Evolutionary conservation across 2,113 vertebrate genomes (phyloP), one percentile per base, ranked within the genome.

Genomic region (Irena cyanogastra): DNA sequence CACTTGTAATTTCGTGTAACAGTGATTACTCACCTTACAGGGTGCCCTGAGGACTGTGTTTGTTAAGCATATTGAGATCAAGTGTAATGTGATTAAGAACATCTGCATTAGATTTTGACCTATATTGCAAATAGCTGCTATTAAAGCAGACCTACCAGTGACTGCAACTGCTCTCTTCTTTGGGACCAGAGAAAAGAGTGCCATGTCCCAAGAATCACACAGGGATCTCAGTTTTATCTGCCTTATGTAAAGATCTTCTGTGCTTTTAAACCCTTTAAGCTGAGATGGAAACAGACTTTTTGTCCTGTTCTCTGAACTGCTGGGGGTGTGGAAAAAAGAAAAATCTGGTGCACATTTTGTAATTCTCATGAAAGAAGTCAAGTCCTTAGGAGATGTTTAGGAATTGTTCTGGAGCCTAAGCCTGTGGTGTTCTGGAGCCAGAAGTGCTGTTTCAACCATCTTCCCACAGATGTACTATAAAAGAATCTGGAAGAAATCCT

Each of bases 81-180:
- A 95, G 81, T 85, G 78, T 89, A 76, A 91, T 64, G 70, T 69
- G 45, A 91, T 93, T 93, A 91, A 76, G 61, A 93, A 72, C 74
- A 85, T 82, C 87, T 96, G 91, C 61, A 65, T 96, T 93, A 81
- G 66, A 89, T 92, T 95, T 91, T 79, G 65, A 65, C 28, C 8
- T 84, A 52, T 89, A 83, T 64, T 81, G 44, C 80, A 86, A 83
- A 57, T 72, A 92, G 60, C 30, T 60, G 6, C 82, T 83, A 50
- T 53, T 96, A 91, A 79, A 76, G 21, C 75, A 95, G 66, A 59
- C 63, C 33, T 82, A 87, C 31, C 23, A n/a, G 49, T 87, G 53
- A 4, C 70, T 76, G 54, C 72, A 89, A 65, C 37, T 45, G 13
- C 30, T 70, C 31, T 49, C 10, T 87, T 89, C 74, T 87, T 33